Evolutionary conservation across 2,888 invertebrate genomes (phyloP).

Genomic region (Polydrusus cervinus): DNA sequence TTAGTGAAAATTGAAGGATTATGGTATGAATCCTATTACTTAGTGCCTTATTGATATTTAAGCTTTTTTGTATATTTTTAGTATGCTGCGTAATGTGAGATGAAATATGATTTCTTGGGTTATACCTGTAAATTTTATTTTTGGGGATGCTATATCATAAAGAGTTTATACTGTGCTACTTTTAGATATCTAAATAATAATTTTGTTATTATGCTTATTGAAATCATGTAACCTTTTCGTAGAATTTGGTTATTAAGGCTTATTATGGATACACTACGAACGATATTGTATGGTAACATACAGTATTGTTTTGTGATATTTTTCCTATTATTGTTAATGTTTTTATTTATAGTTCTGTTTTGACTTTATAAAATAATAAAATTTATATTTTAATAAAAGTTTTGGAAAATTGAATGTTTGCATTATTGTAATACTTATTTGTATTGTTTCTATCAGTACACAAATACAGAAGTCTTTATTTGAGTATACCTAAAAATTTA

Average conservation of each 20-base stretch:
- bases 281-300: constrained; percentile 55
- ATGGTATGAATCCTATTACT: no score
- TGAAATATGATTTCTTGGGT: no score
- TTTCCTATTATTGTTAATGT: constrained; percentile 40
- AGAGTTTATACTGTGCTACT: constrained; percentile 27
- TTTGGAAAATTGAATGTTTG: background rate
- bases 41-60: no score
- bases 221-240: background rate
- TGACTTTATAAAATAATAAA: background rate
- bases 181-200: background rate
- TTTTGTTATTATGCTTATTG: constrained; percentile 7
- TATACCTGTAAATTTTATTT: background rate
- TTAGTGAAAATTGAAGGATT: no score
- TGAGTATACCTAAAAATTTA: no score
- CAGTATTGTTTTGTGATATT: constrained; percentile 56
- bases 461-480: no score
- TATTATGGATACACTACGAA: constrained; percentile 48
- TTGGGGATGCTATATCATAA: background rate
- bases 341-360: background rate
- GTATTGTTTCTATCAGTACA: background rate
- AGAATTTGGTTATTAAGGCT: background rate
- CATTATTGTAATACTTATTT: background rate
- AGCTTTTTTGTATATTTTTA: no score
- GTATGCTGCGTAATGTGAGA: no score
- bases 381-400: background rate